phyloP scores from a whole-genome alignment of 2,888 invertebrate species.

The Melangyna quadrimaculata region DNA sequence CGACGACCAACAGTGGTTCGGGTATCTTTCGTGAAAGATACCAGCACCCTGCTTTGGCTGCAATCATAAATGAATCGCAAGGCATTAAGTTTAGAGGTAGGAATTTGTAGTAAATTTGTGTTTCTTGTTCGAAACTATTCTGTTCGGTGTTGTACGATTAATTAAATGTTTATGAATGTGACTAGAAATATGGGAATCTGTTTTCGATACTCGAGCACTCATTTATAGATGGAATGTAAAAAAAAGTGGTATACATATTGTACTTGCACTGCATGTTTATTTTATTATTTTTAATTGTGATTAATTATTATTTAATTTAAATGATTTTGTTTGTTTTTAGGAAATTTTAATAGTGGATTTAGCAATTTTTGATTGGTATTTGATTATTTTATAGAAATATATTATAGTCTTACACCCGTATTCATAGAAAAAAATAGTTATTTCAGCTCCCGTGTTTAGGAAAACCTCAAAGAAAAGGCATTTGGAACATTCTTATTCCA shows the following conservation, averaged over 20 bases:
- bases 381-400: neutral
- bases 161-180: constrained; percentile 79
- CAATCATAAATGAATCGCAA: constrained; percentile 80
- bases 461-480: too few species aligned
- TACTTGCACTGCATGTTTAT: constrained; percentile 59
- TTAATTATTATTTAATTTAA: neutral
- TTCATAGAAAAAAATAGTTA: too few species aligned
- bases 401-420: too few species aligned
- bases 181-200: neutral
- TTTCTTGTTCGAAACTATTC: neutral
- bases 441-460: too few species aligned
- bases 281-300: neutral
- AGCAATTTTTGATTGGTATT: neutral
- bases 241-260: neutral
- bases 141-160: constrained; percentile 64
- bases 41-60: constrained; percentile 80
- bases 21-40: constrained; percentile 80
- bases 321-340: neutral
- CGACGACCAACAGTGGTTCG: constrained; percentile 75
- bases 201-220: neutral
- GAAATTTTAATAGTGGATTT: neutral
- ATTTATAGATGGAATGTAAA: constrained; percentile 20
- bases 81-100: constrained; percentile 80
- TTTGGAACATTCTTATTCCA: too few species aligned
- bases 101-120: constrained; percentile 42